These are phyloP conservation scores for Lamprologus lemairii DNA, from an alignment of 2,113 vertebrate genomes.

Conservation along the genomic window DNA sequence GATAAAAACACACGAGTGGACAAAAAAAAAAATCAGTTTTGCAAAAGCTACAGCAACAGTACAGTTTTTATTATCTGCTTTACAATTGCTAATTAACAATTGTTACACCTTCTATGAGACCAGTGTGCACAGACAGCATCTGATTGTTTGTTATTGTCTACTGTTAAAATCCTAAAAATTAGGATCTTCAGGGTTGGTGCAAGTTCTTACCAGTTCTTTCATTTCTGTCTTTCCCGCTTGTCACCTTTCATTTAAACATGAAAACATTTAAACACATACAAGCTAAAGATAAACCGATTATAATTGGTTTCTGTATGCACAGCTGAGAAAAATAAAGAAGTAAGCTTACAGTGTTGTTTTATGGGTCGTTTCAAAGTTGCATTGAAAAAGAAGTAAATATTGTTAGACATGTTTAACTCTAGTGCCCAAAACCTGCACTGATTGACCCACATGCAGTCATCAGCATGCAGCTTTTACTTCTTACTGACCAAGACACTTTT, in stretches of 20 bases:
- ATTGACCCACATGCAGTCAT: background rate
- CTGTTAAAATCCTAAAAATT: background rate
- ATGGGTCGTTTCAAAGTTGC: background rate
- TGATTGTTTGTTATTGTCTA: background rate
- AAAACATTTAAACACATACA: background rate
- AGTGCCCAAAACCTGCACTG: background rate
- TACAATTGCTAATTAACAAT: background rate
- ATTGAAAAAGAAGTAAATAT: background rate
- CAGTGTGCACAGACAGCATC: background rate
- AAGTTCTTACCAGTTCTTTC: background rate
- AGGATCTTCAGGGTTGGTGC: background rate
- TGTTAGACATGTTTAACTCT: background rate
- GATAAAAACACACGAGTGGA: background rate
- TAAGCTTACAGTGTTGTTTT: background rate
- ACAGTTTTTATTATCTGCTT: background rate
- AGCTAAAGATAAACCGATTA: background rate
- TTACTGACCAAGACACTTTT: constrained; percentile 32
- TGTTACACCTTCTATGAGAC: background rate
- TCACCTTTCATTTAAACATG: background rate
- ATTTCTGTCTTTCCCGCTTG: background rate
- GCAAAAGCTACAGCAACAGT: background rate
- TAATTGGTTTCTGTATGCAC: background rate
- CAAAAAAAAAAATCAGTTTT: background rate
- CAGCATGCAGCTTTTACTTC: background rate
- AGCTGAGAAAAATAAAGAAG: background rate